Evolutionary conservation across 92 coral and sea anemone species (phyloP).

Genomic region (Paramuricea clavata): DNA sequence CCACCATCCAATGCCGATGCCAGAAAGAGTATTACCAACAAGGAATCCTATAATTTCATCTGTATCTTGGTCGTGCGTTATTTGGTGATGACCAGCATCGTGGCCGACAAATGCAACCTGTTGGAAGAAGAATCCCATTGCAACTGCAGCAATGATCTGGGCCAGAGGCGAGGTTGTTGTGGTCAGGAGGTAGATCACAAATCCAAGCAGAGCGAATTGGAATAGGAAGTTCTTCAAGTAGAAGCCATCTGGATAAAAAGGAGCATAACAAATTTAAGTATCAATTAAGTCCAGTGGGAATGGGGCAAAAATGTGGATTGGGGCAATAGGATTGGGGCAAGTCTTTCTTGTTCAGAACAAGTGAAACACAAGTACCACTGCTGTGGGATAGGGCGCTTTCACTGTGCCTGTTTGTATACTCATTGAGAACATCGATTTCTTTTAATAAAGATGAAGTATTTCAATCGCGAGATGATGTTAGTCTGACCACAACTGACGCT

Average conservation of each 20-base stretch:
- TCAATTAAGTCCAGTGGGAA: no score
- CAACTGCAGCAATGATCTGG: slow-evolving; percentile 75
- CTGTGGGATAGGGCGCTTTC: no score
- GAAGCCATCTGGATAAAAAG: slow-evolving; percentile 80
- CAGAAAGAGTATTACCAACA: slow-evolving; percentile 90
- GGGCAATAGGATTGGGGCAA: no score
- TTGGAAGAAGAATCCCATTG: slow-evolving; percentile 94
- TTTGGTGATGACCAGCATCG: slow-evolving; percentile 91
- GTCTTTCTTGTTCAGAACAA: no score
- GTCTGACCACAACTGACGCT: no score
- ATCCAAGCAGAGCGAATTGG: slow-evolving; percentile 66
- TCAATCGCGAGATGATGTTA: no score
- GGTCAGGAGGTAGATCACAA: slow-evolving; percentile 82
- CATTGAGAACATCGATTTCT: no score
- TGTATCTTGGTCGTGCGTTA: slow-evolving; percentile 77
- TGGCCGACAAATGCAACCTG: slow-evolving; percentile 98
- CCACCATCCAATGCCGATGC: slow-evolving; percentile 99
- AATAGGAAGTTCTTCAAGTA: slow-evolving; percentile 66
- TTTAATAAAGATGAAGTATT: no score
- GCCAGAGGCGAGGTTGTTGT: slow-evolving; percentile 72
- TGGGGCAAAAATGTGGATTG: no score
- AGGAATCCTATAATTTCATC: slow-evolving; percentile 84
- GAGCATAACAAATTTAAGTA: no score
- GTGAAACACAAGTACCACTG: no score
- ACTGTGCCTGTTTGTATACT: no score